A percentile compares a stretch with the other conserved stretches of the same genome.
phyloP scores from a whole-genome alignment of 2,797 vertebrate species.

The Sardinella longiceps region DNA sequence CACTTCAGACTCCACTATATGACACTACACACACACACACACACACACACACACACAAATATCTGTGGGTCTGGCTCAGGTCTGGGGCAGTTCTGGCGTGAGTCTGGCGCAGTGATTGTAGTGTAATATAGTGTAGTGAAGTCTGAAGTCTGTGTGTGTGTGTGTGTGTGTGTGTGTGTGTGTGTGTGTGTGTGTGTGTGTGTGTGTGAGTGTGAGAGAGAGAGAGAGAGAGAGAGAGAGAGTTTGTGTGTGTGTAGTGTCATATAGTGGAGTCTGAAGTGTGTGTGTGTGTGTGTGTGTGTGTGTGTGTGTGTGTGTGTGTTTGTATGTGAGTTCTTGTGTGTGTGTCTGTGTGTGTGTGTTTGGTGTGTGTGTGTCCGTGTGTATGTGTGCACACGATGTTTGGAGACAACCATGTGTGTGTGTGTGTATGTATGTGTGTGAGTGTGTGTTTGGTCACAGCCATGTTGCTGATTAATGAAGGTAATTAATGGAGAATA shows the following conservation, averaged over 20 bases:
- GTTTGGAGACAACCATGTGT: too few species aligned
- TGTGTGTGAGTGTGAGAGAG: too few species aligned
- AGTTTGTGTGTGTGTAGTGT: background rate
- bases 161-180: background rate
- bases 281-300: background rate
- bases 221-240: too few species aligned
- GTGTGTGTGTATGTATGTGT: slow-evolving; percentile 37
- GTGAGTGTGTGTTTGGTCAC: background rate
- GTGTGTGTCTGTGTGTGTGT: background rate
- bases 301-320: background rate
- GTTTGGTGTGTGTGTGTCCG: slow-evolving; percentile 48
- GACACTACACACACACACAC: too few species aligned
- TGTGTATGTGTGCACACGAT: slow-evolving; percentile 35
- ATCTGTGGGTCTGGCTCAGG: too few species aligned
- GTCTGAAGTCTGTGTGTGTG: too few species aligned
- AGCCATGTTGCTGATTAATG: background rate
- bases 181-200: background rate
- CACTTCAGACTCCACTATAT: too few species aligned
- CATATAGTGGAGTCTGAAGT: too few species aligned
- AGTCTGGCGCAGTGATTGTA: too few species aligned
- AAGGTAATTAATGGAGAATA: background rate
- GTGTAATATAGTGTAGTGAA: too few species aligned
- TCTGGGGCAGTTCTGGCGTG: too few species aligned
- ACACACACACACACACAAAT: too few species aligned
- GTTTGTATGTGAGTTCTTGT: background rate